Evolutionary conservation across 2,113 vertebrate species (phyloP), one percentile per base, ranked within the genome.

Genomic region (Oncorhynchus clarkii): DNA sequence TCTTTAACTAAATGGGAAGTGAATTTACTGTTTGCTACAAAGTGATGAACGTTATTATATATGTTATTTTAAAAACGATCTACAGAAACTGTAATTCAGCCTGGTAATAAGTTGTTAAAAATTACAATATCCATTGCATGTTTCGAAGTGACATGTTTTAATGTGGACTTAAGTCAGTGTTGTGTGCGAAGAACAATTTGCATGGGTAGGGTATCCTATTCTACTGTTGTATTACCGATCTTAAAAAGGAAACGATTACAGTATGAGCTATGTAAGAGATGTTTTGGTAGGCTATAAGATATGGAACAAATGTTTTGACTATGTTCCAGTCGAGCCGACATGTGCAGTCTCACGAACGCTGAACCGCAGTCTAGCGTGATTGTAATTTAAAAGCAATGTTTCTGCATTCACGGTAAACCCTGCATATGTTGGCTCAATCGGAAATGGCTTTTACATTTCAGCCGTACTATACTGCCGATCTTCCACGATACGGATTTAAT

Each of bases 81-180:
- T 62, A 62, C 59, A 62, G n/a, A 62, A 24, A 62, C 7, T 7
- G 59, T 22, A 11, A 62, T 22, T 24, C 59, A 24, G 13, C 16
- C 59, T 62, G 16, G 59, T 6, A 2, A 62, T 18, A 75, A 59
- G 72, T 51, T 74, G 62, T 67, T 16, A 29, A 62, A 51, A 62
- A 29, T 34, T 0, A 7, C 31, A 39, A 3, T 34, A 18, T 68
- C 29, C 7, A 34, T 51, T 59, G 75, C 73, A 80, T 83, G 73
- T 59, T 72, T 59, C 11, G n/a, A 3, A 67, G 22, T 49, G 65
- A 48, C 27, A 64, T 51, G 59, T 49, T 26, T 27, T 68, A 20
- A 20, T 68, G 12, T 29, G 65, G 16, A 67, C 26, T 16, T 11
- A 14, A 16, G 54, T 57, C 14, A 57, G 39, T 62, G 59, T 62